Evolutionary conservation across 1,140 invertebrate species (phyloP), one percentile per base, ranked within the genome.

Genomic region (Lerema accius): DNA sequence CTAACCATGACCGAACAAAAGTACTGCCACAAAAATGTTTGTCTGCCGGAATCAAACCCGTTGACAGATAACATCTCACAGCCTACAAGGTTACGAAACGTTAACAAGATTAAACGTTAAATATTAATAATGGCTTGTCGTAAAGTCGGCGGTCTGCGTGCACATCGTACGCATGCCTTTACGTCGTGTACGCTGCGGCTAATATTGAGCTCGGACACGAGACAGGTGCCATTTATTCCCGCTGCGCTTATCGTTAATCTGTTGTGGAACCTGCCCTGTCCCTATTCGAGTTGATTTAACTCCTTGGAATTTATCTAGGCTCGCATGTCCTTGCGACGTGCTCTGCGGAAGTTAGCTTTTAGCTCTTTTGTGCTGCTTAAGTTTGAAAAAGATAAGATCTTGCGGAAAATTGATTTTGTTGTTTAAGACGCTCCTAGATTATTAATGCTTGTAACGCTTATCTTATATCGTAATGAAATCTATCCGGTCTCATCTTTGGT

Each of bases 171-270:
- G 4, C 35, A 37, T 11, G 35, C 16, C 37, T 26, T 55, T 42
- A 55, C 37, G 3, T 13, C 19, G 15, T 17, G 5, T 42, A 23
- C 37, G 11, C 50, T 51, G 17, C 28, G 15, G 50, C 50, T 55
- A 55, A 55, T 55, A 55, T 35, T 55, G 42, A 45, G 32, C 42
- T 23, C 16, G 28, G 55, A 35, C 42, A 46, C 55, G 43, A 19
- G 55, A 59, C 55, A 59, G 55, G 55, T 59, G 55, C 55, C 55
- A 59, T 59, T 59, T 59, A 59, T 59, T 59, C 55, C 55, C 42
- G 55, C 42, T 46, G 55, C 10, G 55, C 42, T 56, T 58, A 58
- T 58, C 55, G 55, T 58, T 58, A 58, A 58, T 58, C 55, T 58
- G 53, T 56, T 56, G 42, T 43, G 55, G 55, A 58, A 58, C 55